These are phyloP conservation scores for Sinelater perroti DNA, from an alignment of 2,888 invertebrate genomes.

Conservation along the genomic window DNA sequence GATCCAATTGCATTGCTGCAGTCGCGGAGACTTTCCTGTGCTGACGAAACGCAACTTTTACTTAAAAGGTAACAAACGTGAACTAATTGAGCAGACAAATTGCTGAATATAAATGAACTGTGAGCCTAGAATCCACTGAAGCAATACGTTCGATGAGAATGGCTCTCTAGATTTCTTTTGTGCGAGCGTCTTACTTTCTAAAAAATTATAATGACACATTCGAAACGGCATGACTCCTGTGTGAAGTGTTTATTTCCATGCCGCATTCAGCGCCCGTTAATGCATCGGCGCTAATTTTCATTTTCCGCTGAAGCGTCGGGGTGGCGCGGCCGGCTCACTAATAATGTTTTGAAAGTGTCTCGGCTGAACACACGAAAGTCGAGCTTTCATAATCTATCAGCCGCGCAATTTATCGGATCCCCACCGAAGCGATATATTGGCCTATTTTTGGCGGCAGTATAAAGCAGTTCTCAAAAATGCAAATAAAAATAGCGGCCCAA, in stretches of 20 bases:
- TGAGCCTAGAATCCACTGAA: neutral
- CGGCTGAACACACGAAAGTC: too few relatives aligned
- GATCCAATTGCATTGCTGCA: too few relatives aligned
- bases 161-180: conserved; percentile 23
- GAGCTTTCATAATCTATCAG: conserved; percentile 8
- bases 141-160: conserved; percentile 5
- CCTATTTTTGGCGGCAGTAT: conserved; percentile 25
- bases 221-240: conserved; percentile 3
- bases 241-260: too few relatives aligned
- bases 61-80: too few relatives aligned
- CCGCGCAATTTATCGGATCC: conserved; percentile 6
- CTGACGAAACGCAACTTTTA: too few relatives aligned
- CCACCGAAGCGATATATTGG: conserved; percentile 2
- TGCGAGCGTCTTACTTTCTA: conserved; percentile 22
- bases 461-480: conserved; percentile 38
- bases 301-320: too few relatives aligned
- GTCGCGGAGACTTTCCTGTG: too few relatives aligned
- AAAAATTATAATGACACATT: conserved; percentile 25
- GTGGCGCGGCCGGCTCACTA: too few relatives aligned
- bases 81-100: neutral
- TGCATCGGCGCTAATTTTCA: too few relatives aligned
- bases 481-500: conserved; percentile 42
- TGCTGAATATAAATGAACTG: conserved; percentile 5
- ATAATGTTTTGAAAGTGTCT: too few relatives aligned
- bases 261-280: too few relatives aligned